Evolutionary conservation across 1,140 invertebrate genomes (phyloP).

Genomic region (Heliothis subflexa): DNA sequence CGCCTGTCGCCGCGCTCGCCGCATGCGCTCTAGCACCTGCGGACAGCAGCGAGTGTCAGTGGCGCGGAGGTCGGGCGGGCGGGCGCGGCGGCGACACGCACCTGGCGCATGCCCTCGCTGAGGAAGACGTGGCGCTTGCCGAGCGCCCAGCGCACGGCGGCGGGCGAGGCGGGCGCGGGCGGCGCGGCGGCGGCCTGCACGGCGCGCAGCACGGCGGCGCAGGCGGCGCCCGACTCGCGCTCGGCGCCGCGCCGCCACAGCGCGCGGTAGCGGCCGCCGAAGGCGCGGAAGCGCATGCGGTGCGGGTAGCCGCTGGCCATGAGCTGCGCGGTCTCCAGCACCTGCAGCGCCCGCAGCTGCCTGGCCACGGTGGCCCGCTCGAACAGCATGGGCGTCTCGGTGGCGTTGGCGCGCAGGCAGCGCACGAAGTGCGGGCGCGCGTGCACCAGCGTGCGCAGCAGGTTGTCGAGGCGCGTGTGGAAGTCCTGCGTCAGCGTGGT

Average conservation of each 20-base stretch:
- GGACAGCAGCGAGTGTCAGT: slow-evolving; percentile 51
- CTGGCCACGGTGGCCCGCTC: slow-evolving; percentile 92
- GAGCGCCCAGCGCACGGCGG: slow-evolving; percentile 94
- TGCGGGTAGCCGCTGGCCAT: slow-evolving; percentile 98
- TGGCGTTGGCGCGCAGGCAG: slow-evolving; percentile 94
- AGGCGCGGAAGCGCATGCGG: slow-evolving; percentile 97
- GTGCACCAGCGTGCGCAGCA: slow-evolving; percentile 95
- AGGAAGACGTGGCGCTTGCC: slow-evolving; percentile 97
- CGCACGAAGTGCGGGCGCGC: slow-evolving; percentile 97
- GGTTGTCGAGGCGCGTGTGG: slow-evolving; percentile 96
- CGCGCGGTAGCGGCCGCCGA: slow-evolving; percentile 94
- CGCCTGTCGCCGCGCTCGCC: slow-evolving; percentile 91
- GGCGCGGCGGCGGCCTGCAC: slow-evolving; percentile 87
- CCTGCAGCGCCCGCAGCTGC: slow-evolving; percentile 94
- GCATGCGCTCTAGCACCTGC: slow-evolving; percentile 89
- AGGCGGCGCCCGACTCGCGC: slow-evolving; percentile 91
- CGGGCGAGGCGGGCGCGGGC: slow-evolving; percentile 80
- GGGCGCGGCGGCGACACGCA: slow-evolving; percentile 21
- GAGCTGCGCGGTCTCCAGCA: slow-evolving; percentile 97
- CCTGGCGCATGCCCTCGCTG: slow-evolving; percentile 96
- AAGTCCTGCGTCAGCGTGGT: slow-evolving; percentile 98
- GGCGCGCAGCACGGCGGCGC: slow-evolving; percentile 92
- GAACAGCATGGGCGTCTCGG: slow-evolving; percentile 92
- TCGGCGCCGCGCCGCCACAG: slow-evolving; percentile 90
- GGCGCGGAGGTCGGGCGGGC: too few species aligned